A percentile compares a stretch with the other conserved stretches of the same genome.
phyloP scores from a whole-genome alignment of 2,797 vertebrate genomes.

The Tokudaia muenninki region DNA sequence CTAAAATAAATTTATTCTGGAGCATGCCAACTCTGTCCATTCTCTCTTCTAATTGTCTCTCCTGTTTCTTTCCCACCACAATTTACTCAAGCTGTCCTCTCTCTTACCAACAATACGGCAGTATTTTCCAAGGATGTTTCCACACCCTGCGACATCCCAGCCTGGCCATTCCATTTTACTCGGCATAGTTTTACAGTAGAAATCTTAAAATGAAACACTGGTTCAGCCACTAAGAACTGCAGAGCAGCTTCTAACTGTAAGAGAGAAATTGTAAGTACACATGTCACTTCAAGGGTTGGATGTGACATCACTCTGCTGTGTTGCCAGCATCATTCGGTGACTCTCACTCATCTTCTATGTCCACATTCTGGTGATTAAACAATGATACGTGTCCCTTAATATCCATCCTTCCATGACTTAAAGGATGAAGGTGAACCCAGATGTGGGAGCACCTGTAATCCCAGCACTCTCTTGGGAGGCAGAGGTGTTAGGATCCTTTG shows the following conservation, averaged over 20 bases:
- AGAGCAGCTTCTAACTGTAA: background rate
- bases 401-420: background rate
- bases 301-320: background rate
- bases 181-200: background rate
- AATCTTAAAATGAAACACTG: background rate
- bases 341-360: background rate
- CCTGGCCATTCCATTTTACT: background rate
- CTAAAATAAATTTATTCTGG: background rate
- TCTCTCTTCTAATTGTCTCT: background rate
- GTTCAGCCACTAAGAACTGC: background rate
- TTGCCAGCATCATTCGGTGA: background rate
- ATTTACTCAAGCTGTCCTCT: background rate
- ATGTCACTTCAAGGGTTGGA: background rate
- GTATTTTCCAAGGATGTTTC: background rate
- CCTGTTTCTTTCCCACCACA: background rate
- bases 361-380: background rate
- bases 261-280: background rate
- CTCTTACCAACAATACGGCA: background rate
- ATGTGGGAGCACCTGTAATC: background rate
- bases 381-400: background rate
- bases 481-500: background rate
- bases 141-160: background rate
- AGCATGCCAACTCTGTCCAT: too few relatives aligned
- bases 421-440: background rate
- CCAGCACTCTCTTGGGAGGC: background rate